Conservation (phyloP, 2,888 invertebrate species). For the Ethmia dodecea region DNA sequence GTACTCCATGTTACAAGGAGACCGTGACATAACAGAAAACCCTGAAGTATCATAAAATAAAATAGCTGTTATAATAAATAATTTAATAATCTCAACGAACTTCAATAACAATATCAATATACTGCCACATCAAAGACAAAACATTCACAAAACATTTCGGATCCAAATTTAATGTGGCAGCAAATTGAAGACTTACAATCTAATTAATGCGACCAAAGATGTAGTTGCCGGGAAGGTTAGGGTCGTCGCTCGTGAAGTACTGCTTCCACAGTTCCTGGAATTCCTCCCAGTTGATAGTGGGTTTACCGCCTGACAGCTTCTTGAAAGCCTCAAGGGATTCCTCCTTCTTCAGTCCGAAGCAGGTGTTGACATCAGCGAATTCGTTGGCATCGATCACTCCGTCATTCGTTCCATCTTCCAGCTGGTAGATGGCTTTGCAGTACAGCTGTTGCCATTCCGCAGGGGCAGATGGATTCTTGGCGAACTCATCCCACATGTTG, state of each 20-base stretch:
- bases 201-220: conserved; percentile 90
- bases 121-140: too few species aligned
- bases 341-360: conserved; percentile 83
- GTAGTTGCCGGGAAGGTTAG: conserved; percentile 60
- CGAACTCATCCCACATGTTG: conserved; percentile 86
- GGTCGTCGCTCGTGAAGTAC: conserved; percentile 79
- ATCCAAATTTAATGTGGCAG: too few species aligned
- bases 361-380: conserved; percentile 87
- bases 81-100: too few species aligned
- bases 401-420: conserved; percentile 91
- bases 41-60: too few species aligned
- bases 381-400: conserved; percentile 85
- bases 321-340: conserved; percentile 87
- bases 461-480: conserved; percentile 78
- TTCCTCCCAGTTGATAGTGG: conserved; percentile 85
- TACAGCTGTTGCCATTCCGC: conserved; percentile 89
- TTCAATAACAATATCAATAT: too few species aligned
- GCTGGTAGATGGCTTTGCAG: conserved; percentile 91
- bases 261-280: conserved; percentile 89
- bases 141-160: too few species aligned
- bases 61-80: too few species aligned
- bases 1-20: too few species aligned
- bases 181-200: too few species aligned
- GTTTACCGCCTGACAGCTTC: conserved; percentile 85
- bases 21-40: too few species aligned